Conservation (phyloP, 2,888 invertebrate genomes). For the Autographa pulchrina region DNA sequence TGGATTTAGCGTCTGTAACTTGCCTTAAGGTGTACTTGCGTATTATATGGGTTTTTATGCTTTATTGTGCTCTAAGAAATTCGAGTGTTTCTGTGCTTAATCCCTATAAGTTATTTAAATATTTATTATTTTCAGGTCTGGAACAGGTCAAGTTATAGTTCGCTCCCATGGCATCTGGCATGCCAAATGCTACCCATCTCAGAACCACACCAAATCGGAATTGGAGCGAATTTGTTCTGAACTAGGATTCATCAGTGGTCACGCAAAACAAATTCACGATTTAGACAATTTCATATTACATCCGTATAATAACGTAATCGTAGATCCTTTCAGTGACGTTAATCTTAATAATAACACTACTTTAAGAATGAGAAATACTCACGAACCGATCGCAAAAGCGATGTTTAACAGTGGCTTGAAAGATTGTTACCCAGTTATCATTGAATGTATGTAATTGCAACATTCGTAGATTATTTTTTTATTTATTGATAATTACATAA, state of each 20-base stretch:
- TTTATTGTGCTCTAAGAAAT: no score
- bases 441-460: conserved; percentile 80
- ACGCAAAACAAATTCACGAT: conserved; percentile 80
- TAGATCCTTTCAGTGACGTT: conserved; percentile 79
- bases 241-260: conserved; percentile 90
- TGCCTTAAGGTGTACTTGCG: no score
- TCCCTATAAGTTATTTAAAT: background rate
- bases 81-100: background rate
- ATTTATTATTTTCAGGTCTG: conserved; percentile 74
- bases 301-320: conserved; percentile 71
- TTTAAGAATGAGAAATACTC: conserved; percentile 78
- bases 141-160: conserved; percentile 91
- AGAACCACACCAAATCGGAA: conserved; percentile 85
- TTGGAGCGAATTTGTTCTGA: conserved; percentile 90
- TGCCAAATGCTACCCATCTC: conserved; percentile 91
- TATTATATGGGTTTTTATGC: no score
- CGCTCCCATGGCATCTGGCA: conserved; percentile 93
- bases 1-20: no score
- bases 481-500: conserved; percentile 44
- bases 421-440: conserved; percentile 83
- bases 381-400: conserved; percentile 77
- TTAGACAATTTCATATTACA: conserved; percentile 63
- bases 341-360: conserved; percentile 79
- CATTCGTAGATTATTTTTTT: conserved; percentile 37
- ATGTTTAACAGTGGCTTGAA: conserved; percentile 68